A percentile compares a stretch with the other conserved stretches of the same genome.
These are phyloP conservation scores for Ramphastos sulfuratus DNA, from an alignment of 2,113 vertebrate genomes.

Conservation along the genomic window DNA sequence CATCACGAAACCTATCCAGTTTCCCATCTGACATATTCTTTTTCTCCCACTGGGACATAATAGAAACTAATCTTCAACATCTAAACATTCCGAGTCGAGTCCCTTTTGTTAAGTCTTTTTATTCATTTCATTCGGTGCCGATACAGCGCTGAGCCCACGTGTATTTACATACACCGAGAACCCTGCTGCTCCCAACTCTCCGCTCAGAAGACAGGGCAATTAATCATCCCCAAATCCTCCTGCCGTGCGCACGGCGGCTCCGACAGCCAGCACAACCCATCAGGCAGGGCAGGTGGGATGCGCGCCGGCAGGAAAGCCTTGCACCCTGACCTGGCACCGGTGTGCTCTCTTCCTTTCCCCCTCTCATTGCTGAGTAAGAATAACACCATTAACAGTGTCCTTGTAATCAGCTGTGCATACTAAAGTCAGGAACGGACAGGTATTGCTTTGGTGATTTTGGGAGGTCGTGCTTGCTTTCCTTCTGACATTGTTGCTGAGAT, in stretches of 20 bases:
- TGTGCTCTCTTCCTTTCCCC: conserved; percentile 41
- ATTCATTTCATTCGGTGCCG: conserved; percentile 72
- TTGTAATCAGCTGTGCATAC: neutral
- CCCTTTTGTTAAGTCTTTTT: conserved; percentile 82
- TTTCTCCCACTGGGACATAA: conserved; percentile 72
- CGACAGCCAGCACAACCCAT: conserved; percentile 80
- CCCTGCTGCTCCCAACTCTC: conserved; percentile 88
- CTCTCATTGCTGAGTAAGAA: conserved; percentile 48
- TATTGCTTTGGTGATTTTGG: neutral
- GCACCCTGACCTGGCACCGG: conserved; percentile 70
- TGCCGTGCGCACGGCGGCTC: conserved; percentile 81
- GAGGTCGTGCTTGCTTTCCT: neutral
- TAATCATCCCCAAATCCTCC: conserved; percentile 93
- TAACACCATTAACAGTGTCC: conserved; percentile 41
- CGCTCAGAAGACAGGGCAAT: conserved; percentile 90
- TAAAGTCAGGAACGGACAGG: conserved; percentile 27
- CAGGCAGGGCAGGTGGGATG: conserved; percentile 87
- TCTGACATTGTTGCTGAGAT: neutral
- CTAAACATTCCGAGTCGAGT: conserved; percentile 74
- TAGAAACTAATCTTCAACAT: conserved; percentile 73
- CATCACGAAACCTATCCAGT: conserved; percentile 24
- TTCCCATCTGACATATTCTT: conserved; percentile 53
- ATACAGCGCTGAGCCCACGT: conserved; percentile 80
- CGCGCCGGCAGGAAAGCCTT: conserved; percentile 76
- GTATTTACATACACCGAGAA: conserved; percentile 88